Base-by-base conservation (phyloP, 2,113 vertebrate genomes). In the Dicerorhinus sumatrensis region DNA sequence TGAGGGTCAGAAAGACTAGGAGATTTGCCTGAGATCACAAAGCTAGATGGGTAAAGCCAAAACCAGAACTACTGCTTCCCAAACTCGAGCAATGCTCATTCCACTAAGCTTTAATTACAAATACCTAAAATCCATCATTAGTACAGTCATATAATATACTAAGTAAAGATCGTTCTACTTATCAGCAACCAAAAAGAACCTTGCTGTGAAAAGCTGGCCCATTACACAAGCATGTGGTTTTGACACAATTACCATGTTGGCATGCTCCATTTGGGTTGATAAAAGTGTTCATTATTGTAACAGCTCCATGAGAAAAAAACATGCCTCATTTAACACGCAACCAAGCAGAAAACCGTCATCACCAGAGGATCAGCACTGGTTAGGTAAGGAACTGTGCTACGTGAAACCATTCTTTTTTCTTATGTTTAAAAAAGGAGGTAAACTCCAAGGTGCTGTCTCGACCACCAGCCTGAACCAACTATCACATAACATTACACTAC, bases 241-340 rank as follows among this genome's bases (percentile, higher is more conserved):
- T 67, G 75, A 95, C 82, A 97, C 76, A 97, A 96, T 97, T 92
- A 94, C 87, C 76, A 92, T 5, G 21, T 56, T 97, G 95, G 91
- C 96, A 97, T 54, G 84, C 89, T 98, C 79, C 91, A 83, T 56
- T 81, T 76, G 83, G 93, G 62, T 17, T 63, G 73, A 93, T 18
- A 60, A 84, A 97, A 93, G 87, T 94, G 8, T 87, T 81, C 75
- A 48, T 94, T 97, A 98, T 51, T 91, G 3, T 96, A 87, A 94
- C 65, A 73, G 92, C 69, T 96, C 81, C 89, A 86, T 63, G 97
- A 97, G 93, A 95, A 97, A 94, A 63, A 94, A 91, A 51, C 77
- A 94, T 29, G 82, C 95, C 60, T 89, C 97, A 97, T 11, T 98
- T 94, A 96, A 91, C 93, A 94, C 1, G 54, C 87, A 92, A 70